These are phyloP conservation scores for Aeoliscus strigatus DNA, from an alignment of 2,797 vertebrate genomes.

Conservation along the genomic window DNA sequence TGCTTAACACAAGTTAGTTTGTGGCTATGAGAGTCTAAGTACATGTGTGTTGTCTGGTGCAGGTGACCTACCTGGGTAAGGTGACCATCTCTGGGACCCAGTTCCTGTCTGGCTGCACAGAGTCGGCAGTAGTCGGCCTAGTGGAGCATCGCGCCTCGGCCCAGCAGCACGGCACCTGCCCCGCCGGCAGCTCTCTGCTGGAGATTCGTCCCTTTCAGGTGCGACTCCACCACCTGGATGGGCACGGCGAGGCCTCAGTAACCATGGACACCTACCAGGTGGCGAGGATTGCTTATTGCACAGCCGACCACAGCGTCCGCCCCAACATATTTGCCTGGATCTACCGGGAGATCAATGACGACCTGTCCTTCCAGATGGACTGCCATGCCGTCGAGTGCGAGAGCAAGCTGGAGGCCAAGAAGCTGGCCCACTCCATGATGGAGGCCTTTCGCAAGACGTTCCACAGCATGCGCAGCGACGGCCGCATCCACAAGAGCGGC, in stretches of 20 bases:
- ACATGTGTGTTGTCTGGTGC: constrained; percentile 45
- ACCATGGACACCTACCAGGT: constrained; percentile 99
- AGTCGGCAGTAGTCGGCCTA: constrained; percentile 90
- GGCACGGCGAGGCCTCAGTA: constrained; percentile 83
- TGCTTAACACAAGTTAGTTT: neutral
- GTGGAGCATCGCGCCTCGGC: constrained; percentile 80
- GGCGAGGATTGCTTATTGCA: constrained; percentile 98
- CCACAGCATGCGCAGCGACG: constrained; percentile 97
- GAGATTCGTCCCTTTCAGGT: constrained; percentile 99
- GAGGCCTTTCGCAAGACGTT: constrained; percentile 99
- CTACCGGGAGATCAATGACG: constrained; percentile 97
- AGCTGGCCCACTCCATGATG: constrained; percentile 99
- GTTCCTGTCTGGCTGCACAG: constrained; percentile 95
- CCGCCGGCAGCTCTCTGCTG: constrained; percentile 78
- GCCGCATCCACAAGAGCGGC: constrained; percentile 92
- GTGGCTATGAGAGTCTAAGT: neutral
- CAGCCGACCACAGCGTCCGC: constrained; percentile 91
- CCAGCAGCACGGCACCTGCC: constrained; percentile 77
- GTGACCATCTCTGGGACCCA: constrained; percentile 90
- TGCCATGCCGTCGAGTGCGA: constrained; percentile 97
- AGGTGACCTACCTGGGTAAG: constrained; percentile 97
- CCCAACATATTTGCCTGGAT: constrained; percentile 98
- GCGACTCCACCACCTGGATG: constrained; percentile 91
- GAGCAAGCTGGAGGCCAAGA: constrained; percentile 97
- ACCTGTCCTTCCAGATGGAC: constrained; percentile 98